These are phyloP conservation scores for Drosophila sordidapex DNA, from an alignment of 2,888 invertebrate genomes.

Conservation along the genomic window DNA sequence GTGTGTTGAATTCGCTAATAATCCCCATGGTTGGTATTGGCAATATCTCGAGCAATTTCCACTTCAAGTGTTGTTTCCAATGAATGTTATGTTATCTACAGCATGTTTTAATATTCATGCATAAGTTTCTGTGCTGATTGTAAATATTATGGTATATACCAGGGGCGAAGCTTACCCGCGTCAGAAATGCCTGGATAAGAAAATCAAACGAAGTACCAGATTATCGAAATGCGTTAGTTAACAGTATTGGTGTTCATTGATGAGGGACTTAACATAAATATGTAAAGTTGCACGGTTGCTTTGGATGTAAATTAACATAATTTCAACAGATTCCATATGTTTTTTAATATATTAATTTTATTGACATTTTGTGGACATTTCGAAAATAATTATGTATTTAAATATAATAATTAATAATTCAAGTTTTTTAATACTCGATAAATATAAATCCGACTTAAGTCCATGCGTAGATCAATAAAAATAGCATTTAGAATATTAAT, in stretches of 20 bases:
- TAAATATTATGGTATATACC: conserved; percentile 30
- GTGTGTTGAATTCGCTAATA: conserved; percentile 82
- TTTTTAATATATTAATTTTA: conserved; percentile 4
- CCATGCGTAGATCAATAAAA: no score
- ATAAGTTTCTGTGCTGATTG: conserved; percentile 19
- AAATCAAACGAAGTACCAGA: not conserved
- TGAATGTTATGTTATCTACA: conserved; percentile 64
- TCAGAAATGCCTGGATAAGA: no score
- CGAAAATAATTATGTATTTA: no score
- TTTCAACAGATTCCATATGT: not conserved
- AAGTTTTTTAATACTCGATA: no score
- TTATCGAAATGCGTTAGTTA: not conserved
- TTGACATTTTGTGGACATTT: not conserved
- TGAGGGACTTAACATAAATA: no score
- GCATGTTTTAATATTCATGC: conserved; percentile 2
- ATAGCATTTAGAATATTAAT: no score
- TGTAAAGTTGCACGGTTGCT: no score
- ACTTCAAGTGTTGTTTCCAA: conserved; percentile 23
- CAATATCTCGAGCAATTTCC: conserved; percentile 3
- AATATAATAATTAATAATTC: no score
- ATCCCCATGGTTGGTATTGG: conserved; percentile 63
- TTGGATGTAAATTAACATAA: no score
- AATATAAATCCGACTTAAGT: no score
- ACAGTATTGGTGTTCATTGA: not conserved
- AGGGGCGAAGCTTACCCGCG: no score